Evolutionary conservation across 1,140 invertebrate genomes (phyloP).

Genomic region (Apocrypta bakeri): DNA sequence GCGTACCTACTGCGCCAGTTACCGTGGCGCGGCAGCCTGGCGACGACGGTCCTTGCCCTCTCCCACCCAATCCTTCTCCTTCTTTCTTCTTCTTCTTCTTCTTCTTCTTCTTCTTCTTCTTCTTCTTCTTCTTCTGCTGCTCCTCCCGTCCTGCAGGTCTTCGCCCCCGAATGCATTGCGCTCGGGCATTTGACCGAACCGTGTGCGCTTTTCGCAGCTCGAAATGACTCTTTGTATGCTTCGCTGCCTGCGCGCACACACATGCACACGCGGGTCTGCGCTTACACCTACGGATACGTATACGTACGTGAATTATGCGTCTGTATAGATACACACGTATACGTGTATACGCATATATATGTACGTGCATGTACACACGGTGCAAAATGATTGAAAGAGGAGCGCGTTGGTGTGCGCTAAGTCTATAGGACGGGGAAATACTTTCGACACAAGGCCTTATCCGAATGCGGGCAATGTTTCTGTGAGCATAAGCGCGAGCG

Average conservation of each 20-base stretch:
- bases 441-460: conserved; percentile 51
- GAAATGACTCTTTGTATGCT: conserved; percentile 39
- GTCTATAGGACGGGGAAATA: conserved; percentile 5
- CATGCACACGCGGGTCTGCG: background rate
- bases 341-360: background rate
- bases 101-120: conserved; percentile 11
- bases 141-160: conserved; percentile 2
- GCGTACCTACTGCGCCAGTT: conserved; percentile 64
- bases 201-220: conserved; percentile 34
- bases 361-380: background rate
- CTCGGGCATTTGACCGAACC: conserved; percentile 23
- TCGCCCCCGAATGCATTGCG: conserved; percentile 27
- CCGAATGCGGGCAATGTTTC: conserved; percentile 55
- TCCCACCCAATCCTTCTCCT: conserved; percentile 10
- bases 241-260: conserved; percentile 7
- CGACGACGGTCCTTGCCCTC: conserved; percentile 45
- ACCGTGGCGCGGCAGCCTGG: conserved; percentile 36
- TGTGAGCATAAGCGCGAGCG: background rate
- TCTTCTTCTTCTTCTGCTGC: background rate
- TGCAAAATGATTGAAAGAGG: conserved; percentile 18
- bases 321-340: background rate
- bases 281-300: no score
- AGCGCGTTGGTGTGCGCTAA: background rate
- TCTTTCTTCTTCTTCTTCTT: background rate
- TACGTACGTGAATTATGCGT: background rate